Evolutionary conservation across 1,140 invertebrate genomes (phyloP).

Genomic region (Rhyacophila brunnea): DNA sequence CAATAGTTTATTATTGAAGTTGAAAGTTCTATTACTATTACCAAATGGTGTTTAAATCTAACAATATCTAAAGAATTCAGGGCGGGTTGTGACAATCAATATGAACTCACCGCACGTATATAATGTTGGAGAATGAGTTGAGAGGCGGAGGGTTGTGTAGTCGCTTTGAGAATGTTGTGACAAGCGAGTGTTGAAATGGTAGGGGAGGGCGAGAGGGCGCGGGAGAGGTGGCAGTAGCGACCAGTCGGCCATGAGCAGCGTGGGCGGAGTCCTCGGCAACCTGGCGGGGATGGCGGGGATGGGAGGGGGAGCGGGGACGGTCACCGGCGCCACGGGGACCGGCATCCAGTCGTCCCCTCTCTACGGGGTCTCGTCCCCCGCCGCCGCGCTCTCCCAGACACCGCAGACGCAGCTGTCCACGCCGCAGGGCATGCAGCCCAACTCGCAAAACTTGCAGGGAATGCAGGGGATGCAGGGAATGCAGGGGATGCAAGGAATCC

Average conservation of each 20-base stretch:
- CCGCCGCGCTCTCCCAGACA: slow-evolving; percentile 38
- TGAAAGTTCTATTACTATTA: no score
- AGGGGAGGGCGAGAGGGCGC: slow-evolving; percentile 45
- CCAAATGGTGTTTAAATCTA: no score
- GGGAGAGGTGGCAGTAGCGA: slow-evolving; percentile 44
- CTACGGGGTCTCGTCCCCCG: slow-evolving; percentile 6
- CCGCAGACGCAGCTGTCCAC: slow-evolving; percentile 36
- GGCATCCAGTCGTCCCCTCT: slow-evolving; percentile 16
- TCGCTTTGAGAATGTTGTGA: slow-evolving; percentile 3
- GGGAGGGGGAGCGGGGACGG: not conserved
- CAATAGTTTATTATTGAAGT: no score
- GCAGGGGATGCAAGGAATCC: slow-evolving; percentile 13
- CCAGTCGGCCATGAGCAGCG: slow-evolving; percentile 2
- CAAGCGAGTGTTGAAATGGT: slow-evolving; percentile 17
- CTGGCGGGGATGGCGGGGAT: slow-evolving; percentile 9
- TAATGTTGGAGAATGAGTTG: no score
- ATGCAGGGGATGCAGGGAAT: slow-evolving; percentile 8
- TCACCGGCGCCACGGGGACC: not conserved
- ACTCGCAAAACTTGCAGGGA: not conserved
- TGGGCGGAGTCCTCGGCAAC: slow-evolving; percentile 12
- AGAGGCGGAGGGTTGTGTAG: no score
- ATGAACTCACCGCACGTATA: no score
- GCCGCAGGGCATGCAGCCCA: slow-evolving; percentile 11
- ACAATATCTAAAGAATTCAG: no score
- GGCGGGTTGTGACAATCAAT: no score